phyloP scores from a whole-genome alignment of 2,113 vertebrate genomes.

The Pseudopodoces humilis region DNA sequence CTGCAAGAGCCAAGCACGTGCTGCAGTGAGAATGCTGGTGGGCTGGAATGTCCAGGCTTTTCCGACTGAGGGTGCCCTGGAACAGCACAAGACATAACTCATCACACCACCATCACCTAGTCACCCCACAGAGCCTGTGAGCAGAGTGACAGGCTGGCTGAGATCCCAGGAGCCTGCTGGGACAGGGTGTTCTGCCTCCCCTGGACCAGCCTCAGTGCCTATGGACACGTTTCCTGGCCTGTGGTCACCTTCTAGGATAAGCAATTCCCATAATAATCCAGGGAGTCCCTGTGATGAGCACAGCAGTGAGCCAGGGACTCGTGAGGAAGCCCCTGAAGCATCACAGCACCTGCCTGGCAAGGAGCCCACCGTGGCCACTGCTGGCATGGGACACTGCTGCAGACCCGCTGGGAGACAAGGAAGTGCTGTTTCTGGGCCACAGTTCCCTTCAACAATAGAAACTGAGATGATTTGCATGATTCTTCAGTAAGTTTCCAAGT shows the following conservation, averaged over 20 bases:
- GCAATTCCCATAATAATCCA: neutral
- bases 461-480: neutral
- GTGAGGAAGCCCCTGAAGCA: fast-evolving
- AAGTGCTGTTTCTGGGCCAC: neutral
- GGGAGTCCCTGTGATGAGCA: neutral
- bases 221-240: neutral
- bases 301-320: neutral
- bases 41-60: neutral
- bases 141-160: fast-evolving
- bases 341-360: fast-evolving
- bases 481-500: neutral
- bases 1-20: neutral
- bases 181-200: neutral
- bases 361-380: fast-evolving
- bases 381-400: neutral
- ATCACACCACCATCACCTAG: fast-evolving
- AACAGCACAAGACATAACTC: neutral
- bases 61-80: neutral
- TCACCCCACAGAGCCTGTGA: neutral
- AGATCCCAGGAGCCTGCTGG: neutral
- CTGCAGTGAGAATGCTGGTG: neutral
- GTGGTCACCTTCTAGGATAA: neutral
- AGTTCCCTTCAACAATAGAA: neutral
- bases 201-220: neutral
- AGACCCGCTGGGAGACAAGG: too few species aligned